phyloP scores from a whole-genome alignment of 2,113 vertebrate genomes.

The Cichladusa arquata region DNA sequence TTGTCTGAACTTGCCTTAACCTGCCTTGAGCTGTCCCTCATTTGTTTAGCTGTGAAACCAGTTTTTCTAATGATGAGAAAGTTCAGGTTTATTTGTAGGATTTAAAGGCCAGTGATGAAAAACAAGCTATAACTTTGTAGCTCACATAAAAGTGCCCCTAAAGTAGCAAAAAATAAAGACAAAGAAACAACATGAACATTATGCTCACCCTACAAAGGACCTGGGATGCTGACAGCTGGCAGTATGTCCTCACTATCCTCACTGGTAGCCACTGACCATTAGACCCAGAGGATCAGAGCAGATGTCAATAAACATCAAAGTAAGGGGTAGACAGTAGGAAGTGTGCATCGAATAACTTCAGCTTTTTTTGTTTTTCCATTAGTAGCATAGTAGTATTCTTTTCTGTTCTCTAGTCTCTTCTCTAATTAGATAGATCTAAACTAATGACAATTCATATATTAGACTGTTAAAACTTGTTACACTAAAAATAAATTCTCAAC shows the following conservation, averaged over 20 bases:
- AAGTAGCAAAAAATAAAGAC: neutral
- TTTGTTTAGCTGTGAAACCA: neutral
- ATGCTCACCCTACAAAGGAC: neutral
- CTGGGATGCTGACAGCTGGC: neutral
- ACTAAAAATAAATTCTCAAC: neutral
- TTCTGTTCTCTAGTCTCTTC: neutral
- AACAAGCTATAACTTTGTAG: neutral
- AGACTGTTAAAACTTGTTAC: neutral
- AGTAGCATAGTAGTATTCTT: neutral
- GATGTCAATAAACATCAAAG: neutral
- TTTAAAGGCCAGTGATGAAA: neutral
- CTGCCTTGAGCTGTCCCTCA: fast-evolving
- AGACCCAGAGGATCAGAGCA: neutral
- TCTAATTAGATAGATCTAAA: neutral
- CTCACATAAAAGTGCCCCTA: neutral
- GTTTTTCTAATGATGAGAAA: neutral
- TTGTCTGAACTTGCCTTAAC: neutral
- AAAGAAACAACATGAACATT: neutral
- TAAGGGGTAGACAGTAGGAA: neutral
- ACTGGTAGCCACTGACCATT: neutral
- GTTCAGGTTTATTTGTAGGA: neutral
- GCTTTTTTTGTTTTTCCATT: neutral
- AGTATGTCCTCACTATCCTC: neutral
- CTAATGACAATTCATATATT: neutral
- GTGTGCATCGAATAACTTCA: neutral